Conservation (phyloP, 1,140 invertebrate genomes). For the Brachionus asplanchnoidis region DNA sequence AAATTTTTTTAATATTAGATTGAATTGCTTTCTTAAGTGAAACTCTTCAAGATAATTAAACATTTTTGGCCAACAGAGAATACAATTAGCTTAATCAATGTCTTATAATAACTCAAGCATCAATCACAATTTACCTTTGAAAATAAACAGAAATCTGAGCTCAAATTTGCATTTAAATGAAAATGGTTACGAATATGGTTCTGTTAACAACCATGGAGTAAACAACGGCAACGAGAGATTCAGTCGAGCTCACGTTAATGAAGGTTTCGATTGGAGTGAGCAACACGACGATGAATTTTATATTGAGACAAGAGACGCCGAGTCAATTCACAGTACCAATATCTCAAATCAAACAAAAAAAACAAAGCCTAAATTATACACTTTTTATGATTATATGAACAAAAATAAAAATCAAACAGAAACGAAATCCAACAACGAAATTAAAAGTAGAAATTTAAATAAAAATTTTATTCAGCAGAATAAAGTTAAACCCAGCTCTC, state of each 20-base stretch:
- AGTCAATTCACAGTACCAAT: conserved; percentile 17
- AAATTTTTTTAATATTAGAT: not conserved
- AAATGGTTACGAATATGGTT: not conserved
- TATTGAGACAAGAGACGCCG: conserved; percentile 39
- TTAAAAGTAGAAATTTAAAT: not conserved
- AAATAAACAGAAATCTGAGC: conserved; percentile 7
- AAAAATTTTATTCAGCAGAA: not conserved
- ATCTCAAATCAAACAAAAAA: not conserved
- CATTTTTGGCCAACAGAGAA: not conserved
- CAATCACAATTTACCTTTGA: conserved; percentile 31
- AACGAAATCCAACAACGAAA: conserved; percentile 27
- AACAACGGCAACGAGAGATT: not conserved
- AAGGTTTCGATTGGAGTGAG: not conserved
- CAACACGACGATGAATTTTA: not conserved
- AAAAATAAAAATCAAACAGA: conserved; percentile 11
- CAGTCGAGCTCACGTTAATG: not conserved
- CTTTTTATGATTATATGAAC: conserved; percentile 42
- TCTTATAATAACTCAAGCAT: not conserved
- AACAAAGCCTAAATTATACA: conserved; percentile 38
- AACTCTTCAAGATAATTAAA: not conserved
- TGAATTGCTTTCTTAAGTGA: not conserved
- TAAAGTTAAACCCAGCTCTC: not conserved
- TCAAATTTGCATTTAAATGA: not conserved
- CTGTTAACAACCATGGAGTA: not conserved
- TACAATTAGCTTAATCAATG: not conserved